Conservation (phyloP, 1,140 invertebrate species). For the Triops longicaudatus region DNA sequence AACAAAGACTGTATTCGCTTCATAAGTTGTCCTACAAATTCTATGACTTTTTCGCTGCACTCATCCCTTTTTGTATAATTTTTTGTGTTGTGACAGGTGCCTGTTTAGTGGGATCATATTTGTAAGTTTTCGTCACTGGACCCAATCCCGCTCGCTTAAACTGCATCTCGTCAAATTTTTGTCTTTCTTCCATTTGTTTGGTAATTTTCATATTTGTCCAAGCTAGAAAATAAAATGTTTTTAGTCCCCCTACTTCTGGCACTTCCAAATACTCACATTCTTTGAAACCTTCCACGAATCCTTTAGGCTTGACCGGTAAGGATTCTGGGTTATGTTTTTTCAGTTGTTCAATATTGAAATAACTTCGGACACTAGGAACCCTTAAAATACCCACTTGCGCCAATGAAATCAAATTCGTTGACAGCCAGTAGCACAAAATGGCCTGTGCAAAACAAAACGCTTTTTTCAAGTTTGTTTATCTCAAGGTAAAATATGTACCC, state of each 20-base stretch:
- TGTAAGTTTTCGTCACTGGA: slow-evolving; percentile 75
- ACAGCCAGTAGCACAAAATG: slow-evolving; percentile 82
- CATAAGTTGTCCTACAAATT: neutral
- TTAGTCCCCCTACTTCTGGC: neutral
- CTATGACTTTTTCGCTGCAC: slow-evolving; percentile 21
- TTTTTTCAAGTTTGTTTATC: neutral
- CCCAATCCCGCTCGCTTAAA: slow-evolving; percentile 76
- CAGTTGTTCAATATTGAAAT: slow-evolving; percentile 66
- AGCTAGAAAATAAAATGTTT: slow-evolving; percentile 45
- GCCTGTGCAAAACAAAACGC: slow-evolving; percentile 47
- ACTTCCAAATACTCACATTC: slow-evolving; percentile 56
- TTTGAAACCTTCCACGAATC: slow-evolving; percentile 66
- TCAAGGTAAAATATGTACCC: slow-evolving; percentile 47
- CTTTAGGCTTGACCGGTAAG: slow-evolving; percentile 59
- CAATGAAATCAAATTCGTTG: slow-evolving; percentile 81
- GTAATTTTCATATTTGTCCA: slow-evolving; percentile 75
- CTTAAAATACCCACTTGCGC: slow-evolving; percentile 68
- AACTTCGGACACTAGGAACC: slow-evolving; percentile 60
- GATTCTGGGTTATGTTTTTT: slow-evolving; percentile 48
- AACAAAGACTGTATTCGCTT: slow-evolving; percentile 12
- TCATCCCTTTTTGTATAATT: slow-evolving; percentile 22
- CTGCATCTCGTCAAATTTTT: slow-evolving; percentile 61
- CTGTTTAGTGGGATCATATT: slow-evolving; percentile 65
- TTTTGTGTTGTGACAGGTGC: slow-evolving; percentile 23
- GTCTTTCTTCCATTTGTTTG: slow-evolving; percentile 63